Evolutionary conservation across 1,140 invertebrate genomes (phyloP), one percentile per base, ranked within the genome.

Genomic region (Diorhabda elongata): DNA sequence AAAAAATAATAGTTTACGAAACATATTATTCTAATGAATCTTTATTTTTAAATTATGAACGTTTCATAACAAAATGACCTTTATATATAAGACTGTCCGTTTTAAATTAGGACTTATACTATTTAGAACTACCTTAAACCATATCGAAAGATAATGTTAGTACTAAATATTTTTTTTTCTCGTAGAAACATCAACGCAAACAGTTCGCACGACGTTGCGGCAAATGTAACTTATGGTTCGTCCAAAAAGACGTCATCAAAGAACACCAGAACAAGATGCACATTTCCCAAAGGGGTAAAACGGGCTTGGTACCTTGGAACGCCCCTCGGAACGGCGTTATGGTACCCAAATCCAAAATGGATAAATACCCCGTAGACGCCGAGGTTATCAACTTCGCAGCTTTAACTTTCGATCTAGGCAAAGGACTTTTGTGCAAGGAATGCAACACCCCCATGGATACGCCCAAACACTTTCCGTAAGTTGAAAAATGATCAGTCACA

Each of bases 401-500:
- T 3, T 68, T 77, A 7, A 67, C 71, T 43, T 76, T 71, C 42
- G 74, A 76, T 61, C 42, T 88, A 73, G 82, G 84, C 3, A 85
- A 86, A 58, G 82, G 83, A 4, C 68, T 84, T 61, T 77, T 85
- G 4, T 92, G 90, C 75, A 85, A 89, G 64, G 90, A 92, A 78
- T 92, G 90, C 75, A 87, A 89, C 73, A 84, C 84, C n/a, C 84
- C 87, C 52, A 82, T 92, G 26, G 85, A 86, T 9, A 83, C 83
- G 69, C 81, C 86, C 11, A 83, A 87, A 71, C 90, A 91, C 82
- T 92, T 89, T 81, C 83, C 88, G 89, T 91, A 82, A 85, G 86
- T 52, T 52, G 3, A 52, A 8, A 52, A 3, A 52, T 4, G 26
- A 26, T 26, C 26, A 26, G 26, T 26, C 26, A 26, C 26, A 26